phyloP scores from a whole-genome alignment of 2,797 vertebrate genomes.

The Ispidina picta region DNA sequence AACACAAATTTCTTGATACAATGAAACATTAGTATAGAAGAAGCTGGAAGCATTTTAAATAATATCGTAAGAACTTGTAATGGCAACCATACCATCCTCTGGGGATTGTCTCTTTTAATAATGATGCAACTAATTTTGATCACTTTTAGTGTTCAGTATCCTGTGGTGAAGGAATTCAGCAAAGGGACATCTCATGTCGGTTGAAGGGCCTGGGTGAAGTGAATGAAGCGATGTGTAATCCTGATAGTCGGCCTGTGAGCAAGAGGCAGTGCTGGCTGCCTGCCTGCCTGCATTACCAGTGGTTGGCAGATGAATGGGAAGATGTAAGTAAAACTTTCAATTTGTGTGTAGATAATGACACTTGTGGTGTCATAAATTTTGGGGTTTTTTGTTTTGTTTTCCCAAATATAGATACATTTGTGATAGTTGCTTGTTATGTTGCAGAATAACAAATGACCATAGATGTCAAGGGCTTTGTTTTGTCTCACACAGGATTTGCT shows the following conservation, averaged over 20 bases:
- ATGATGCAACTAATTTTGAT: neutral
- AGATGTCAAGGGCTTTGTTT: neutral
- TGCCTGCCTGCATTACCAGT: slow-evolving; percentile 81
- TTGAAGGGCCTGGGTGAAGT: slow-evolving; percentile 81
- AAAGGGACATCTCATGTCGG: slow-evolving; percentile 86
- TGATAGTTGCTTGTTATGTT: neutral
- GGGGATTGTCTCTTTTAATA: neutral
- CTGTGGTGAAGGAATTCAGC: slow-evolving; percentile 87
- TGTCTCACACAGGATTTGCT: neutral
- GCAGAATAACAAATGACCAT: neutral
- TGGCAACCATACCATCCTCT: neutral
- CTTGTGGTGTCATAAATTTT: neutral
- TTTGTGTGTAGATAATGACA: no score
- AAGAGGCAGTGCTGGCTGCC: slow-evolving; percentile 75
- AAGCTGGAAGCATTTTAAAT: neutral
- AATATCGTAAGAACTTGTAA: neutral
- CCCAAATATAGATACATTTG: neutral
- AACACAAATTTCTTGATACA: neutral
- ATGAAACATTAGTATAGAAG: neutral
- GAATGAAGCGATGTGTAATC: slow-evolving; percentile 77
- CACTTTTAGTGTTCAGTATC: slow-evolving; percentile 87
- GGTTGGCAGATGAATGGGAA: slow-evolving; percentile 82
- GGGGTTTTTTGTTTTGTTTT: no score
- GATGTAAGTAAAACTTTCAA: slow-evolving; percentile 78
- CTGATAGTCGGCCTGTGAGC: slow-evolving; percentile 55